A percentile compares a stretch with the other conserved stretches of the same genome.
Evolutionary conservation across 2,888 invertebrate species (phyloP).

Genomic region (Eilema depressum): DNA sequence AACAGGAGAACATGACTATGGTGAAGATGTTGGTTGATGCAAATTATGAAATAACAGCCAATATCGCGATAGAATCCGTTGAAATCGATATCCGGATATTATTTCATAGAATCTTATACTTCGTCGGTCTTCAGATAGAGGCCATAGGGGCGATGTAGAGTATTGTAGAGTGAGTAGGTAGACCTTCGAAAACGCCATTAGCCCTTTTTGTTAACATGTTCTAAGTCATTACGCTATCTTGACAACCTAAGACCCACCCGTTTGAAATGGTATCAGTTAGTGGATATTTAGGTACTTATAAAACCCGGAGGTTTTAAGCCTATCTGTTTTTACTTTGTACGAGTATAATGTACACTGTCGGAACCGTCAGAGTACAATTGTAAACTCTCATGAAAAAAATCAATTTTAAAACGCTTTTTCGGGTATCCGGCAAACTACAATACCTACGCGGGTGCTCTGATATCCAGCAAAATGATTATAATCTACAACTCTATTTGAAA

Average conservation of each 20-base stretch:
- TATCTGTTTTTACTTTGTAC: no score
- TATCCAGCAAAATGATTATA: not conserved
- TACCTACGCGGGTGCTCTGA: not conserved
- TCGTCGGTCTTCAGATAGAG: not conserved
- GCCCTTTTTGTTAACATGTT: no score
- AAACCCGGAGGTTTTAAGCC: no score
- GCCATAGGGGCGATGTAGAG: no score
- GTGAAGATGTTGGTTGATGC: no score
- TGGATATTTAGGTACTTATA: no score
- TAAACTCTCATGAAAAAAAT: not conserved
- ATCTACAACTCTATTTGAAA: slow-evolving; percentile 43
- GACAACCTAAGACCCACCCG: no score
- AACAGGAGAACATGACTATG: no score
- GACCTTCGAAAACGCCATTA: not conserved
- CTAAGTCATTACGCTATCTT: no score
- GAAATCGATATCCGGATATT: not conserved
- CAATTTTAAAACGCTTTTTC: not conserved
- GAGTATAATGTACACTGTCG: no score
- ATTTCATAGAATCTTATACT: not conserved
- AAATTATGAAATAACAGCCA: no score
- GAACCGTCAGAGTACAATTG: not conserved
- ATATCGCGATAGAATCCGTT: not conserved
- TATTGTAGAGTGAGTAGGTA: not conserved
- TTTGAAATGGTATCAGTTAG: no score
- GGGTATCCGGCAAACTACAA: not conserved